These are phyloP conservation scores for Merluccius polli DNA, from an alignment of 2,797 vertebrate genomes.

Conservation along the genomic window DNA sequence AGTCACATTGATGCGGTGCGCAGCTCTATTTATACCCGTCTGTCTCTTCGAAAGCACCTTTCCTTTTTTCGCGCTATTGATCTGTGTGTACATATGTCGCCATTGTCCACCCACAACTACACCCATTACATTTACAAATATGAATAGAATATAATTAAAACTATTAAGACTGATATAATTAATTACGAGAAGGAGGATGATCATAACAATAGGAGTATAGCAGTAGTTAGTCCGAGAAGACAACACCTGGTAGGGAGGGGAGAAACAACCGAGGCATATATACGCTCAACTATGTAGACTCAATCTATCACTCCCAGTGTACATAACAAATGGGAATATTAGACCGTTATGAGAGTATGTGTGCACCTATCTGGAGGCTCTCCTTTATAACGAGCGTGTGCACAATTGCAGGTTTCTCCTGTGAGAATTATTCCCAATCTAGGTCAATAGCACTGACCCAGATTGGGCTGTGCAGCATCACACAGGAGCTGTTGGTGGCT, in stretches of 20 bases:
- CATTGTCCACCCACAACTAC: not conserved
- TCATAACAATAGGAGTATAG: not conserved
- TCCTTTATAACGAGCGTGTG: not conserved
- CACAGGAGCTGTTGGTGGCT: not conserved
- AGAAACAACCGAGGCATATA: not conserved
- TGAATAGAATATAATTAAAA: too few relatives aligned
- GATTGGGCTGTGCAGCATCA: not conserved
- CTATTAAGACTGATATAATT: too few relatives aligned
- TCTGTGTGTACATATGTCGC: not conserved
- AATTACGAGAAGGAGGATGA: too few relatives aligned
- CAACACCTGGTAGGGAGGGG: not conserved
- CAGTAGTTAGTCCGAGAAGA: not conserved
- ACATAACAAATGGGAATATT: not conserved
- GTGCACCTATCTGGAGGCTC: not conserved
- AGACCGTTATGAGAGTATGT: not conserved
- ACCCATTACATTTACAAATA: too few relatives aligned
- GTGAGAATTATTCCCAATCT: not conserved
- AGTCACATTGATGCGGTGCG: slow-evolving; percentile 41
- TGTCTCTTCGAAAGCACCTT: not conserved
- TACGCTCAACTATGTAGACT: not conserved
- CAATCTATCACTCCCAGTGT: not conserved
- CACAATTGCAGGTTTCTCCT: not conserved
- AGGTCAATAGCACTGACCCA: not conserved
- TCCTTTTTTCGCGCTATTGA: not conserved
- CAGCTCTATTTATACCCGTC: not conserved